These are phyloP conservation scores for Chrysina gloriosa DNA, from an alignment of 2,888 invertebrate species.

Conservation along the genomic window DNA sequence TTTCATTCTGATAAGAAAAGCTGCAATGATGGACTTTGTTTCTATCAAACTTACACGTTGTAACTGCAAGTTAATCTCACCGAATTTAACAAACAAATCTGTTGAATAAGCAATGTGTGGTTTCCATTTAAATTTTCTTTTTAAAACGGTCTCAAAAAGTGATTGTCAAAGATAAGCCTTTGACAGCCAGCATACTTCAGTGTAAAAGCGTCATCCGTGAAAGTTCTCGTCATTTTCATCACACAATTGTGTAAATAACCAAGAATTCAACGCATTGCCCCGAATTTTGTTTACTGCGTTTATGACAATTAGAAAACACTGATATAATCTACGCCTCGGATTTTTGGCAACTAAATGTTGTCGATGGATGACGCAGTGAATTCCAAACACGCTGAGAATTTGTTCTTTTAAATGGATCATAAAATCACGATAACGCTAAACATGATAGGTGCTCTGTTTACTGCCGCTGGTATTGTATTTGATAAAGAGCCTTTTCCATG, in stretches of 20 bases:
- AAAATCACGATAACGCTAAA: slow-evolving; percentile 46
- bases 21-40: background rate
- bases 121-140: slow-evolving; percentile 22
- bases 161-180: slow-evolving; percentile 36
- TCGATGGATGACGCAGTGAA: slow-evolving; percentile 52
- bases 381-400: slow-evolving; percentile 50
- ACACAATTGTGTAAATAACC: slow-evolving; percentile 53
- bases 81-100: slow-evolving; percentile 13
- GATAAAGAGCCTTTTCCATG: slow-evolving; percentile 1
- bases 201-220: slow-evolving; percentile 48
- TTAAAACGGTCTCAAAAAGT: slow-evolving; percentile 14
- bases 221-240: slow-evolving; percentile 53
- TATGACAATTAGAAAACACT: slow-evolving; percentile 47
- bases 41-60: background rate
- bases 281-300: slow-evolving; percentile 47
- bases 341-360: slow-evolving; percentile 50
- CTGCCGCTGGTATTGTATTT: slow-evolving; percentile 15
- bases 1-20: slow-evolving; percentile 2
- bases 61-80: background rate
- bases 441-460: slow-evolving; percentile 20
- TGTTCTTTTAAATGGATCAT: slow-evolving; percentile 55
- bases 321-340: no score
- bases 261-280: slow-evolving; percentile 48
- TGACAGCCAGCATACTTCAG: slow-evolving; percentile 51
- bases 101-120: slow-evolving; percentile 11